Conservation (phyloP, 2,113 vertebrate species). For the Gila orcuttii region DNA sequence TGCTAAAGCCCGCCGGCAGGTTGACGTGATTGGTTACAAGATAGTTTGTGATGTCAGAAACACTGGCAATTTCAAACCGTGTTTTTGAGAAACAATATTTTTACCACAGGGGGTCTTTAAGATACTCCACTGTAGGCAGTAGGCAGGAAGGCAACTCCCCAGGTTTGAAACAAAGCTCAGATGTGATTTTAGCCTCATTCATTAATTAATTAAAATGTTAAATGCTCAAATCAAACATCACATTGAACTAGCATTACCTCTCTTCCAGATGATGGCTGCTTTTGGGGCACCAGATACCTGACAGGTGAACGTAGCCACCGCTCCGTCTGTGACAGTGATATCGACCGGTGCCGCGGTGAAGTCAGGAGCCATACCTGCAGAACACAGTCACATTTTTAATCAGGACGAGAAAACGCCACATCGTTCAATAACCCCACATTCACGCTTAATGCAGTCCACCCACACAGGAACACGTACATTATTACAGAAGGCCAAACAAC, state of each 20-base stretch:
- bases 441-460: conserved; percentile 8
- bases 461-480: conserved; percentile 39
- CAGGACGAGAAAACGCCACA: not conserved
- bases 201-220: not conserved
- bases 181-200: not conserved
- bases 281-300: conserved; percentile 88
- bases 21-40: too few relatives aligned
- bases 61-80: too few relatives aligned
- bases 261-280: conserved; percentile 90
- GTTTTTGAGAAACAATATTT: too few relatives aligned
- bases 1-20: too few relatives aligned
- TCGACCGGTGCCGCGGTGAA: conserved; percentile 80
- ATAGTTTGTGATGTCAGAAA: too few relatives aligned
- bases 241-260: conserved; percentile 73
- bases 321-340: conserved; percentile 87
- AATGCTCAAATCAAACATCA: conserved; percentile 1
- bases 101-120: not conserved
- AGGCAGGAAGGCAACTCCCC: not conserved
- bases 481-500: conserved; percentile 42
- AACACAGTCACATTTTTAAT: conserved; percentile 33
- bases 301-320: conserved; percentile 82
- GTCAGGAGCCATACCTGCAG: conserved; percentile 82
- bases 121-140: not conserved
- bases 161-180: not conserved
- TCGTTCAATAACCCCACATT: not conserved